These are phyloP conservation scores for Acropternis orthonyx DNA, from an alignment of 2,797 vertebrate genomes.

Conservation along the genomic window DNA sequence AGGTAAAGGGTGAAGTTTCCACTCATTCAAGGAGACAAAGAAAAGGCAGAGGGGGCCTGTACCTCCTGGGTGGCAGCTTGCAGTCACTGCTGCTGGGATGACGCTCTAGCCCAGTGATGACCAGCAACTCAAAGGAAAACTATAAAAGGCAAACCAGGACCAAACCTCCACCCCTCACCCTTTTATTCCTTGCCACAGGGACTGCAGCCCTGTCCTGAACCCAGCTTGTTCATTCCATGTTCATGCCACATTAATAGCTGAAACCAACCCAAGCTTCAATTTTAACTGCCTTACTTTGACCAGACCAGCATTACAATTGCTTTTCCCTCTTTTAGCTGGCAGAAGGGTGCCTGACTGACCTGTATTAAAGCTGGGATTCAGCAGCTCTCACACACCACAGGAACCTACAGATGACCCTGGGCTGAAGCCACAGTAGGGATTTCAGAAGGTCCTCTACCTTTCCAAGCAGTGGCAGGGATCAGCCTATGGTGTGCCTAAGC, in stretches of 20 bases:
- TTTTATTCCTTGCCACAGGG: background rate
- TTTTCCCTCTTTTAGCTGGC: background rate
- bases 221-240: background rate
- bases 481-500: rapidly evolving
- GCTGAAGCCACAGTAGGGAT: background rate
- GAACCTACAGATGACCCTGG: background rate
- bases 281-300: background rate
- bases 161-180: background rate
- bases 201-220: background rate
- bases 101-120: background rate
- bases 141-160: background rate
- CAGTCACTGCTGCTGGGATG: background rate
- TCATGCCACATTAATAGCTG: background rate
- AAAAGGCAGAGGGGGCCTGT: background rate
- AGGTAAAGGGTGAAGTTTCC: background rate
- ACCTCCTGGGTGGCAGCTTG: background rate
- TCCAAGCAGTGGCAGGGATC: background rate
- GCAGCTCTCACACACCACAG: background rate
- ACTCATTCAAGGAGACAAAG: background rate
- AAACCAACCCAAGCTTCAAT: background rate
- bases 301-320: background rate
- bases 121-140: background rate
- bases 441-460: background rate
- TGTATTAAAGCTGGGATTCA: background rate
- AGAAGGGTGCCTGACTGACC: background rate